Percentiles rank a stretch among this genome's conserved stretches.
Evolutionary conservation across 2,113 vertebrate genomes (phyloP).

Genomic region (Crotalus horridus): DNA sequence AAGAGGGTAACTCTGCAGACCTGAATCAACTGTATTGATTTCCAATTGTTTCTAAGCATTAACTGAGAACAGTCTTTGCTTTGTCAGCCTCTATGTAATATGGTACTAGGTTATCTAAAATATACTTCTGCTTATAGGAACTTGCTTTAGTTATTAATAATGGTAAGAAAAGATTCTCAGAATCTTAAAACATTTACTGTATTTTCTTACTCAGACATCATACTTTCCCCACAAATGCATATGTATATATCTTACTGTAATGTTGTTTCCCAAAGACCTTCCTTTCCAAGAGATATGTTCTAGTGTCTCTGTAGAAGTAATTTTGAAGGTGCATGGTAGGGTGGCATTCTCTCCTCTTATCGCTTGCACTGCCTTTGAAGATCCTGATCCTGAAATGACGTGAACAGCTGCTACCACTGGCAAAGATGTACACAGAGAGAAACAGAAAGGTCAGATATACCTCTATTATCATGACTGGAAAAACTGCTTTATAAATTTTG

Average conservation of each 20-base stretch:
- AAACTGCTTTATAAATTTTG: not conserved
- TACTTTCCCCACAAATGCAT: not conserved
- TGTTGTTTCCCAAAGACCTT: conserved; percentile 35
- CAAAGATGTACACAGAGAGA: conserved; percentile 1
- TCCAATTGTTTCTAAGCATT: not conserved
- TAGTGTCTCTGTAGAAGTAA: accelerated
- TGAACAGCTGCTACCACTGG: conserved; percentile 68
- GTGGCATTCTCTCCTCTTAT: conserved; percentile 58
- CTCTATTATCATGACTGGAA: not conserved
- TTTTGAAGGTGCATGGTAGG: conserved; percentile 75
- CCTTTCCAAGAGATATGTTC: conserved; percentile 64
- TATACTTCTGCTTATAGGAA: not conserved
- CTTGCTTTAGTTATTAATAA: not conserved
- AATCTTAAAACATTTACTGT: not conserved
- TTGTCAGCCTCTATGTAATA: not conserved
- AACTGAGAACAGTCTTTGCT: not conserved
- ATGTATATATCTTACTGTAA: not conserved
- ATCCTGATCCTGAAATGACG: conserved; percentile 69
- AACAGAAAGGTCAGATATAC: conserved; percentile 21
- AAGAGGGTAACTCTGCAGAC: not conserved
- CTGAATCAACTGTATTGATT: not conserved
- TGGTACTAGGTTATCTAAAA: not conserved
- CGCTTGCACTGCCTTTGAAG: conserved; percentile 56
- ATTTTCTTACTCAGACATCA: not conserved
- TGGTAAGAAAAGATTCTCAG: not conserved